Conservation (phyloP, 2,113 vertebrate species). For the Dasyprocta punctata region DNA sequence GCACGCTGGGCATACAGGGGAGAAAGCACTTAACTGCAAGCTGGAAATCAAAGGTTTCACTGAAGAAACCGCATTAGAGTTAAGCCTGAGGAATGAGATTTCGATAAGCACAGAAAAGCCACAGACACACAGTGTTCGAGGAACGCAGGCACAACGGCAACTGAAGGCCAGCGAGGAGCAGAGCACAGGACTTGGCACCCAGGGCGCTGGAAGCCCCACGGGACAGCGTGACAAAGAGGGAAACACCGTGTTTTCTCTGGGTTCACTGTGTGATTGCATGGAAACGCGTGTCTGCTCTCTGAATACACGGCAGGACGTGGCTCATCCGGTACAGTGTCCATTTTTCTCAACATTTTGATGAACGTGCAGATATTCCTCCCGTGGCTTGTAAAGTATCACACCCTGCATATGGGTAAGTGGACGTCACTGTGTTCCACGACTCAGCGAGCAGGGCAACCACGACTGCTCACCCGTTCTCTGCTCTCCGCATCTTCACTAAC, state of each 20-base stretch:
- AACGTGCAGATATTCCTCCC: neutral
- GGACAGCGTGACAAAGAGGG: neutral
- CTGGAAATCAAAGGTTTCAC: neutral
- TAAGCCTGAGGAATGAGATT: neutral
- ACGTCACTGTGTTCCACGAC: neutral
- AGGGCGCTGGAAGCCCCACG: neutral
- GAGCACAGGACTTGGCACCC: neutral
- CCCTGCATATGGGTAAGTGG: neutral
- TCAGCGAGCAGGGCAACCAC: no score
- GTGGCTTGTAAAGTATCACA: neutral
- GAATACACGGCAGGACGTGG: neutral
- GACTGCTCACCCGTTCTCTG: neutral
- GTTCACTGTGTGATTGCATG: neutral
- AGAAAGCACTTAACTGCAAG: neutral
- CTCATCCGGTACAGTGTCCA: neutral
- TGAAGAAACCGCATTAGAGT: constrained; percentile 3
- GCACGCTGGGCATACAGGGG: neutral
- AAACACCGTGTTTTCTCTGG: neutral
- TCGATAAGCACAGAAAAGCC: neutral
- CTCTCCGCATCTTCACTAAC: neutral
- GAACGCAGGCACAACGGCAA: neutral
- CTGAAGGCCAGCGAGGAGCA: neutral
- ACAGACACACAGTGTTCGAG: neutral
- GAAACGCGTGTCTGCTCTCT: neutral
- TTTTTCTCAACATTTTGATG: neutral